Evolutionary conservation across 2,888 invertebrate genomes (phyloP), one percentile per base, ranked within the genome.

Genomic region (Lochmaea crataegi): DNA sequence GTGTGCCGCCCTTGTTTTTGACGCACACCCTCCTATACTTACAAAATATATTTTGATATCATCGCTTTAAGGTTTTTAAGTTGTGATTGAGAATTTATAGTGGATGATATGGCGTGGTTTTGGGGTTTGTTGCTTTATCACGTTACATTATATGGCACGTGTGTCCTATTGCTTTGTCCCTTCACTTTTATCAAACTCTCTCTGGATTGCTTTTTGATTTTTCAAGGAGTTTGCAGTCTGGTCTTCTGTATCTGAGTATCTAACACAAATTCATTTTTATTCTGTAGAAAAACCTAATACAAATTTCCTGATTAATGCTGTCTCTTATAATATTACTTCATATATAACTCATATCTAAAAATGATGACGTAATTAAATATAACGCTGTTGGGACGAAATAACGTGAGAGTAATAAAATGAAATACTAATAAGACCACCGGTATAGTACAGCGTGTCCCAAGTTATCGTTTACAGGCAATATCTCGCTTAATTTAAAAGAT

Each of bases 1-100:
- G 10, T 14, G 65, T 26, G 4, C 45, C 65, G 48, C 22, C 65
- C n/a, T 48, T 65, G 65, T 48, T 51, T 64, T 45, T 51, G 48
- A 51, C 18, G 32, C 68, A 38, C 68, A 32, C 68, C 68, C 68
- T 61, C 38, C 58, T 42, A 65, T 72, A 66, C 72, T 69, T 72
- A 73, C 71, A 68, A 76, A 73, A 75, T 76, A 69, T 75, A 72
- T 74, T 77, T 77, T 75, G 76, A 77, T 78, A 77, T 75, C 75
- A 73, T 69, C 73, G 72, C 74, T 77, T 72, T 74, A 75, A 74
- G 74, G 76, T 79, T 79, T 80, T 78, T 78, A 80, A 80, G 71
- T 78, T 76, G 73, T 77, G 77, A 79, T 79, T 74, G 78, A 70
- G 76, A 78, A 79, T 80, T 80, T 79, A 80, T 78, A 68, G 76